Percentiles rank a stretch among this genome's conserved stretches.
phyloP scores from a whole-genome alignment of 2,113 vertebrate genomes.

The Dendrocopos noguchii region DNA sequence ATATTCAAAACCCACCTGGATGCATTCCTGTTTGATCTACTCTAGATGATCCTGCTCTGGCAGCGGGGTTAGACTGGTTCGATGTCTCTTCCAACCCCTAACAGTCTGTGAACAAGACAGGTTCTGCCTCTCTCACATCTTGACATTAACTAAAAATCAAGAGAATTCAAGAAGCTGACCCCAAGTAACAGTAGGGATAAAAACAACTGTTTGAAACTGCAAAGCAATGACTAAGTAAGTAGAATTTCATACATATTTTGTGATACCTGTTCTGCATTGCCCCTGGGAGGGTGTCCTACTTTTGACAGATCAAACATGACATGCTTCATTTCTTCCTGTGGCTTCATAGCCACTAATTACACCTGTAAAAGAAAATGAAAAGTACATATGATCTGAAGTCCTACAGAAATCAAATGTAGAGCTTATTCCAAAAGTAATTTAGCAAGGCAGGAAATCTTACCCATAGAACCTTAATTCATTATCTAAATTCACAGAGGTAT shows the following conservation, averaged over 20 bases:
- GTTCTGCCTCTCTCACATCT: not conserved
- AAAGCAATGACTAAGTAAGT: not conserved
- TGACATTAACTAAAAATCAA: conserved; percentile 28
- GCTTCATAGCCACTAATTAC: conserved; percentile 16
- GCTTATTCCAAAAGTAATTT: not conserved
- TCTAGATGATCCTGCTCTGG: too few relatives aligned
- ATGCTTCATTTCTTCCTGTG: too few relatives aligned
- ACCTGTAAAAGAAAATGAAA: not conserved
- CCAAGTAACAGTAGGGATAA: not conserved
- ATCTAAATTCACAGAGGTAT: not conserved
- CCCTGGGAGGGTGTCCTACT: too few relatives aligned
- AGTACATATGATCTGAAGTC: not conserved
- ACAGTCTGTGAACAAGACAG: not conserved
- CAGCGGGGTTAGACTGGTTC: too few relatives aligned
- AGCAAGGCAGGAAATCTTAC: not conserved
- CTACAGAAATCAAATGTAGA: not conserved
- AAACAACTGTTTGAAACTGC: conserved; percentile 9
- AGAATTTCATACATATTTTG: not conserved
- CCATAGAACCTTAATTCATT: not conserved
- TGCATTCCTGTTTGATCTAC: too few relatives aligned
- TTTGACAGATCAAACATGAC: too few relatives aligned
- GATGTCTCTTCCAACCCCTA: too few relatives aligned
- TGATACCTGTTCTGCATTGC: not conserved
- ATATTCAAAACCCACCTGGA: too few relatives aligned
- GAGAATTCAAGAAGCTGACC: conserved; percentile 17